Base-by-base conservation (phyloP, 2,888 invertebrate genomes). In the Cerastoderma edule region DNA sequence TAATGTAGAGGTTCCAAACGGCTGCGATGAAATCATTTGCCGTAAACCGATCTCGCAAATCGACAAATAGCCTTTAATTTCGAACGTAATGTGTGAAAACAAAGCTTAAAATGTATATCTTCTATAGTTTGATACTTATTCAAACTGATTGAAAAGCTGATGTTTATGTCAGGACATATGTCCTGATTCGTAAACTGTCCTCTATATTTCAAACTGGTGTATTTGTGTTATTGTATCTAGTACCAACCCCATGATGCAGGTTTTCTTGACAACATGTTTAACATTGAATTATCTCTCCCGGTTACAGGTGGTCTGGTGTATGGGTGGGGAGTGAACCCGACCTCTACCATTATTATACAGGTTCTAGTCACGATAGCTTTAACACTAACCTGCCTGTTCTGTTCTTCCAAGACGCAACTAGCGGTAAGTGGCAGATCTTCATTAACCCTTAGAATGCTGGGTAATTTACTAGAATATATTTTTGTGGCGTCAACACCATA, bases 271-370 rank as follows among this genome's bases (percentile, higher is more conserved):
- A 10, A n/a, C 10, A 50, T 50, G 22, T 50, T n/a, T 6, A 50
- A 50, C 6, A 50, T 39, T 39, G 39, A 39, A 13, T 35, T 39
- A 24, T 64, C 5, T 44, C 3, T 48, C 32, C 30, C 8, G 33
- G 28, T 70, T 78, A 8, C 71, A 90, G 91, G 91, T 57, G 91
- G 91, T 0, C 63, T 91, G 33, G 78, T 79, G 24, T 90, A 85
- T 69, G 89, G 87, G 10, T 89, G 88, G 90, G 48, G 71, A 6
- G 53, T 89, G 0, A 67, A 84, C 48, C 56, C 83, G 0, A 56
- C 83, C 0, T 44, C 80, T 6, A 75, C 84, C 2, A 67, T 88
- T 1, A 44, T 89, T 0, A 19, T 89, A 1, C 88, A 90, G 70
- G 35, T 88, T 6, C 19, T 86, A 1, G 22, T 80, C 2, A 80